Conservation (phyloP, 1,140 invertebrate genomes). For the Drosophila equinoxialis region DNA sequence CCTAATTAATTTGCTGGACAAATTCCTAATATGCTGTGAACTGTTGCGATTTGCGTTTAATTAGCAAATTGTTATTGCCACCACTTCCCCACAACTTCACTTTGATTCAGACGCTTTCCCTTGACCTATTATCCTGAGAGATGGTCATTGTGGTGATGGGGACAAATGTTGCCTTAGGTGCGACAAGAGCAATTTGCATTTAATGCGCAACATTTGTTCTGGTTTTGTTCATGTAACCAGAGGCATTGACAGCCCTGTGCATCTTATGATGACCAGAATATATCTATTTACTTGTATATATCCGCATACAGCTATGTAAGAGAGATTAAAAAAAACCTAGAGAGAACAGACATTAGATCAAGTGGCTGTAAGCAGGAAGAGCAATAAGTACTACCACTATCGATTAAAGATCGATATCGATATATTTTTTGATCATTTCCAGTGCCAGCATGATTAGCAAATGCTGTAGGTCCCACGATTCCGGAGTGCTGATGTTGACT, state of each 20-base stretch:
- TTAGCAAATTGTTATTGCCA: constrained; percentile 53
- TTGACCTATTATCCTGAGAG: constrained; percentile 8
- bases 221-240: constrained; percentile 36
- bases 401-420: too few relatives aligned
- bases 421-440: too few relatives aligned
- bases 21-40: constrained; percentile 51
- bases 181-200: constrained; percentile 61
- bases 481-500: too few relatives aligned
- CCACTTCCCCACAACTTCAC: constrained; percentile 3
- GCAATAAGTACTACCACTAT: too few relatives aligned
- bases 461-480: too few relatives aligned
- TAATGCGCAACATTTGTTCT: constrained; percentile 66
- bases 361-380: too few relatives aligned
- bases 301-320: not conserved
- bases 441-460: too few relatives aligned
- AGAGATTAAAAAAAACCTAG: too few relatives aligned
- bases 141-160: not conserved
- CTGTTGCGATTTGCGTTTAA: constrained; percentile 68
- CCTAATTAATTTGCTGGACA: constrained; percentile 63
- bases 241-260: not conserved
- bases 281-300: not conserved
- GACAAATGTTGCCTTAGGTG: constrained; percentile 49
- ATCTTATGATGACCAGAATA: not conserved
- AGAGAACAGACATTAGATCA: too few relatives aligned
- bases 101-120: not conserved